phyloP scores from a whole-genome alignment of 2,113 vertebrate genomes.

The Pholis gunnellus region DNA sequence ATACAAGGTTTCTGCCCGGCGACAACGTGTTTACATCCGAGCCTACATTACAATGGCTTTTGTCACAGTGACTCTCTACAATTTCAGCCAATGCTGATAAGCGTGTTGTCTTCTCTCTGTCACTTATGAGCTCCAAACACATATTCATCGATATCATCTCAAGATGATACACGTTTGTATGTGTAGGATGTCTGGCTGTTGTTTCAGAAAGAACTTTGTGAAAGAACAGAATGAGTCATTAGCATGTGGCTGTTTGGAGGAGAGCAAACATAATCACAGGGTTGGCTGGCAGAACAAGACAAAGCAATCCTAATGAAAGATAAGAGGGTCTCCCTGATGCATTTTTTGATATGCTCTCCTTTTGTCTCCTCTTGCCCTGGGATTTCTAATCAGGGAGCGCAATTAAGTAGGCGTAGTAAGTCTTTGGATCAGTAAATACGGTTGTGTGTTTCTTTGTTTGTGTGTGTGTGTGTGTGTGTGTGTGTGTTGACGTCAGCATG shows the following conservation, averaged over 20 bases:
- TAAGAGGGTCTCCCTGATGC: slow-evolving; percentile 64
- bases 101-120: neutral
- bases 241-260: slow-evolving; percentile 46
- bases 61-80: slow-evolving; percentile 8
- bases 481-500: slow-evolving; percentile 16
- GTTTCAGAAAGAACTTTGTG: slow-evolving; percentile 44
- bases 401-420: slow-evolving; percentile 73
- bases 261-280: slow-evolving; percentile 59
- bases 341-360: slow-evolving; percentile 54
- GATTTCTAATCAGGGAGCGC: slow-evolving; percentile 68
- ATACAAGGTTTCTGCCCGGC: too few relatives aligned
- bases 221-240: slow-evolving; percentile 46
- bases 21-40: slow-evolving; percentile 8
- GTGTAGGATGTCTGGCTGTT: slow-evolving; percentile 24
- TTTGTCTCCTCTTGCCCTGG: slow-evolving; percentile 60
- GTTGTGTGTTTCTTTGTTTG: slow-evolving; percentile 36
- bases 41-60: slow-evolving; percentile 6
- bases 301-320: slow-evolving; percentile 68
- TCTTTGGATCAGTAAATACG: slow-evolving; percentile 73
- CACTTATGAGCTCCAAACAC: neutral
- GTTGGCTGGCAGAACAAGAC: slow-evolving; percentile 52
- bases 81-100: neutral
- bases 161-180: slow-evolving; percentile 8
- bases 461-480: too few relatives aligned
- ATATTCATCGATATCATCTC: slow-evolving; percentile 24